Base-by-base conservation (phyloP, 2,113 vertebrate genomes). In the Hiodon alosoides region DNA sequence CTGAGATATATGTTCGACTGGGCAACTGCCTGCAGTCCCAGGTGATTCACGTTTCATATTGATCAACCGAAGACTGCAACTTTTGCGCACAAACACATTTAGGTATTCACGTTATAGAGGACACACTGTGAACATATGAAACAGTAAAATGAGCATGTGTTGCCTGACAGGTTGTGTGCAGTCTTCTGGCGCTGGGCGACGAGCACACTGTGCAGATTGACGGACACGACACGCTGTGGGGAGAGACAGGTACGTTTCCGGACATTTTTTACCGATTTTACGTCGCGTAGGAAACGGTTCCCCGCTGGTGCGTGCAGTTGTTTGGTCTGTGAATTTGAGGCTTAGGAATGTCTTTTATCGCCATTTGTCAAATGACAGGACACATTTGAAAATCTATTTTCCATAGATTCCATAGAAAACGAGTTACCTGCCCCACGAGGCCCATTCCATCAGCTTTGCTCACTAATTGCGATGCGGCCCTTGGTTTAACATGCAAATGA, bases 151-250 rank as follows among this genome's bases (percentile, higher is more conserved):
- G 83, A 79, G 75, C 8, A 69, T 83, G 83, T 87, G 74, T 90
- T 55, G 46, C 88, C 83, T 82, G 88, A 77, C 90, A 99, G 97
- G 95, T 98, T 87, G 92, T 98, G 88, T 89, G 78, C 79, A 90
- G 92, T 84, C 88, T 98, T 89, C 83, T 98, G 87, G 82, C 85
- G 13, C 78, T 91, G 78, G 91, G 87, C 83, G 91, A 93, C 85
- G 94, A 96, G 70, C 87, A 90, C 7, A 87, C 83, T 55, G 81
- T 96, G 83, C 94, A 97, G 81, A 90, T 98, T 90, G 94, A 97
- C 83, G 92, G 90, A 83, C 93, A 93, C 47, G 97, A 99, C 88
- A 91, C 92, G 13, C 87, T 98, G 82, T 99, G 97, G 97, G 97
- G 97, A 91, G 97, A 98, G 92, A 98, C 96, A 94, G 96, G 97